Percentiles rank a stretch among this genome's conserved stretches.
These are phyloP conservation scores for Petroica traversi DNA, from an alignment of 2,113 vertebrate genomes.

Conservation along the genomic window DNA sequence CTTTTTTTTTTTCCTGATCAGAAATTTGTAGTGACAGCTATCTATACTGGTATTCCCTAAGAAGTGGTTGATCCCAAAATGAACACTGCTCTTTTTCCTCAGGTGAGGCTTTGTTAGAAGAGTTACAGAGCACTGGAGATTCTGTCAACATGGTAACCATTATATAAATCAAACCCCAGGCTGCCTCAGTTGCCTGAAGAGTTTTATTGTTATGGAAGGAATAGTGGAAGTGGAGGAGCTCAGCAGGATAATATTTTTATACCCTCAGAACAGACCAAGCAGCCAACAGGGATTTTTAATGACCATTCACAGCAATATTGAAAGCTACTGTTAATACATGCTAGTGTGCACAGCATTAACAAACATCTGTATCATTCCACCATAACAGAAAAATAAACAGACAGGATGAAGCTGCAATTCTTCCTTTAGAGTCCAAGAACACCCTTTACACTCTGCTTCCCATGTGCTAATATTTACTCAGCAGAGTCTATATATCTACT, in stretches of 20 bases:
- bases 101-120: not conserved
- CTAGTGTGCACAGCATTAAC: not conserved
- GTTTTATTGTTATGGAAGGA: not conserved
- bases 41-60: not conserved
- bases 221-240: not conserved
- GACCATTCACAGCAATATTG: not conserved
- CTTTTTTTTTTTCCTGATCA: not conserved
- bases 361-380: not conserved
- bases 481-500: not conserved
- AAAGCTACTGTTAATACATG: not conserved
- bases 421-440: not conserved
- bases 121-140: not conserved
- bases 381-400: not conserved
- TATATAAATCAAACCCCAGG: not conserved
- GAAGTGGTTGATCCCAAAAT: not conserved
- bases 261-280: not conserved
- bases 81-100: not conserved
- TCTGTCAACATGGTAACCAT: not conserved
- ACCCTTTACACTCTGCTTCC: not conserved
- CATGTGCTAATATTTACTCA: not conserved
- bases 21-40: not conserved
- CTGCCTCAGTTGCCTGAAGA: not conserved
- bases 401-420: not conserved
- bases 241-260: not conserved
- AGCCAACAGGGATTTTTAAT: not conserved